These are phyloP conservation scores for Apaloderma vittatum DNA, from an alignment of 2,113 vertebrate genomes.

Conservation along the genomic window DNA sequence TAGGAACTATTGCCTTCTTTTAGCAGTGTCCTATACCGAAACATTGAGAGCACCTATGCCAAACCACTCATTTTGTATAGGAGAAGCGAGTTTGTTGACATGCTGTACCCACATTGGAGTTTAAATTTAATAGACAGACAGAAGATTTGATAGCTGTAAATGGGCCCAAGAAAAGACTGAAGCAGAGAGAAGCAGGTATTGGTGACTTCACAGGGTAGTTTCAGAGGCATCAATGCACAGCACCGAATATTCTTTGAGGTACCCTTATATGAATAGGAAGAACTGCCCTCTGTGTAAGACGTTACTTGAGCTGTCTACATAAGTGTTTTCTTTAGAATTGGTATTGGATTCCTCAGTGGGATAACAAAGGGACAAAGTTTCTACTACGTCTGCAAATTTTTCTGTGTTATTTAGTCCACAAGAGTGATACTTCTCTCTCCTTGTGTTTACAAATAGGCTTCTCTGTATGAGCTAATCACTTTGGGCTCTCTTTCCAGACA, in stretches of 20 bases:
- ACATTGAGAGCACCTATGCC: background rate
- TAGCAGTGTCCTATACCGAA: background rate
- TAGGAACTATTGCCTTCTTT: background rate
- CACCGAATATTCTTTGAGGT: background rate
- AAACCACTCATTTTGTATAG: background rate
- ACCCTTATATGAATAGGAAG: background rate
- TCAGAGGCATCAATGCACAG: background rate
- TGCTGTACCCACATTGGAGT: background rate
- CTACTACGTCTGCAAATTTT: background rate
- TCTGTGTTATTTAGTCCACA: background rate
- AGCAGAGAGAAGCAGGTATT: background rate
- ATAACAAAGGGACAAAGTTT: background rate
- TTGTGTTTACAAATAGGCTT: background rate
- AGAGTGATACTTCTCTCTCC: background rate
- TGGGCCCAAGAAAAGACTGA: background rate
- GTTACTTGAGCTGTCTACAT: background rate
- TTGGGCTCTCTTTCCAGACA: background rate
- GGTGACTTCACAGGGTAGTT: background rate
- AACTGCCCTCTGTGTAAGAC: background rate
- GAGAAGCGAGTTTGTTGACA: background rate
- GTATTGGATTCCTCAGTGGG: background rate
- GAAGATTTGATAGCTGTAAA: background rate
- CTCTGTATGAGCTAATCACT: background rate
- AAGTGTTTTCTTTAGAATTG: background rate
- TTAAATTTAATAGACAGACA: conserved; percentile 28